Evolutionary conservation across 1,140 invertebrate genomes (phyloP).

Genomic region (Saccostrea glomerata): DNA sequence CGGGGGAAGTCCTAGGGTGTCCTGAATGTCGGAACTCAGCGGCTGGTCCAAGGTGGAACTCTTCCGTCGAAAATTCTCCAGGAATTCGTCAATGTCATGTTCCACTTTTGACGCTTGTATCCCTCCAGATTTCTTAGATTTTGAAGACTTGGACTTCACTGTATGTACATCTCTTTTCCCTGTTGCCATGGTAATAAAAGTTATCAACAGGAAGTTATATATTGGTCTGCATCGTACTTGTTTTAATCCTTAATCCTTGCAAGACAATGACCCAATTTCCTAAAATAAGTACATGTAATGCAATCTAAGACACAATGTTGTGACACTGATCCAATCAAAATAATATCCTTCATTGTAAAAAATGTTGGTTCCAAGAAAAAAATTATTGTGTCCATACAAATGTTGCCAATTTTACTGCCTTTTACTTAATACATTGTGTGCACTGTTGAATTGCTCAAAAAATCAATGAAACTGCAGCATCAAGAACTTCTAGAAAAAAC

Average conservation of each 20-base stretch:
- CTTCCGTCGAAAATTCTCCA: conserved; percentile 69
- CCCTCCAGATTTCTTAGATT: conserved; percentile 28
- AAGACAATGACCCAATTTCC: neutral
- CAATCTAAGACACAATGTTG: neutral
- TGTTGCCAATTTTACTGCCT: neutral
- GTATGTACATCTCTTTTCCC: conserved; percentile 1
- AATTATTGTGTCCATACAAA: neutral
- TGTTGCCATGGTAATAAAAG: conserved; percentile 34
- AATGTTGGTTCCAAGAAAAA: neutral
- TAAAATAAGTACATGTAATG: neutral
- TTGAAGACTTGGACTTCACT: neutral
- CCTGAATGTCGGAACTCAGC: conserved; percentile 58
- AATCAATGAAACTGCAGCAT: conserved; percentile 29
- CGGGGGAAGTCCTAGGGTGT: conserved; percentile 52
- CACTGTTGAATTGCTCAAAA: conserved; percentile 6
- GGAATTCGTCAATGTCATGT: conserved; percentile 68
- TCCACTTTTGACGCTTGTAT: conserved; percentile 62
- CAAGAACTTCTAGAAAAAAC: conserved; percentile 12
- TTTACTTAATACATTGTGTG: neutral
- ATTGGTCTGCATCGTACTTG: neutral
- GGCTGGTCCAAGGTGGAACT: conserved; percentile 63
- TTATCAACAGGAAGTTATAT: neutral
- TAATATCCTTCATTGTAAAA: neutral
- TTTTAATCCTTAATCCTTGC: neutral
- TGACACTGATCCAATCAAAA: neutral